phyloP scores from a whole-genome alignment of 2,888 invertebrate genomes.

The Agrilus mali region DNA sequence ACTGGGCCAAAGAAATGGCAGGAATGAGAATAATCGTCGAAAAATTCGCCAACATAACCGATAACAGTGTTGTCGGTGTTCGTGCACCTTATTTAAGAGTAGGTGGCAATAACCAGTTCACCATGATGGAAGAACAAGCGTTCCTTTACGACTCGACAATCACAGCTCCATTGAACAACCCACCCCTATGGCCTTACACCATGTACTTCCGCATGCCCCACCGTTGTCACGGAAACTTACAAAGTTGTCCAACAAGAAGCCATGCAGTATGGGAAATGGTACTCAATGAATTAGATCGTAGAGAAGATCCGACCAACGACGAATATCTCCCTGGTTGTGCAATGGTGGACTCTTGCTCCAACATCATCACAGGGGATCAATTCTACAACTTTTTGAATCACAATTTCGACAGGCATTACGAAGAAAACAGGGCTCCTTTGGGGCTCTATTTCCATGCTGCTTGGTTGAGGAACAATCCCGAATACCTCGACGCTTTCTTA shows the following conservation, averaged over 20 bases:
- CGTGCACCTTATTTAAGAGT: conserved; percentile 82
- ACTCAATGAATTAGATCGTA: conserved; percentile 83
- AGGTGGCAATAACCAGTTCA: conserved; percentile 92
- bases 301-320: conserved; percentile 81
- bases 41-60: conserved; percentile 79
- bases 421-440: conserved; percentile 77
- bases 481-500: conserved; percentile 82
- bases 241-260: conserved; percentile 81
- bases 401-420: conserved; percentile 86
- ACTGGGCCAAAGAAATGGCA: conserved; percentile 92
- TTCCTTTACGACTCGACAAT: conserved; percentile 94
- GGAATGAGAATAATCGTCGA: conserved; percentile 85
- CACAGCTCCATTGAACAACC: conserved; percentile 80
- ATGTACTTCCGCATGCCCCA: conserved; percentile 97
- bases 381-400: conserved; percentile 90
- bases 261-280: conserved; percentile 96
- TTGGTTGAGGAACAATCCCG: conserved; percentile 86
- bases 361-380: conserved; percentile 82
- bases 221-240: conserved; percentile 83
- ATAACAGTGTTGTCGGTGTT: conserved; percentile 84
- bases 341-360: conserved; percentile 92
- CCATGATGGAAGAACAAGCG: conserved; percentile 94
- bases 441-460: conserved; percentile 90
- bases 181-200: conserved; percentile 95
- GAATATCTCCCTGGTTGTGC: conserved; percentile 84